Evolutionary conservation across 1,140 invertebrate genomes (phyloP).

Genomic region (Aphelinus certus): DNA sequence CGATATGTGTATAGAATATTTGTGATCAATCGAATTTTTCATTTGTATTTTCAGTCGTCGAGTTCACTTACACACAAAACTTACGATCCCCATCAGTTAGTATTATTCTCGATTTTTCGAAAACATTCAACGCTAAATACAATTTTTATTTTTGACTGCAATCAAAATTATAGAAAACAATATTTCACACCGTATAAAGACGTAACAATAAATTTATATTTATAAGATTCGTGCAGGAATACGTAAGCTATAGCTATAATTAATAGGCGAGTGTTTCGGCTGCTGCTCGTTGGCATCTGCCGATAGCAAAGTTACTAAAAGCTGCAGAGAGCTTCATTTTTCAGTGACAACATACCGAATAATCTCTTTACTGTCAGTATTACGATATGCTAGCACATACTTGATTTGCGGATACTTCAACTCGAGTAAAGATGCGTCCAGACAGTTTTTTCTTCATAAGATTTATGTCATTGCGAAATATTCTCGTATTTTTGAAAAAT

Average conservation of each 20-base stretch:
- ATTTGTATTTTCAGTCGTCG: not conserved
- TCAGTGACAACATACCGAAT: constrained; percentile 38
- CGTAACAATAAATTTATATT: not conserved
- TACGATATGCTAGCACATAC: constrained; percentile 60
- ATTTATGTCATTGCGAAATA: too few relatives aligned
- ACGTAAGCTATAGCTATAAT: constrained; percentile 32
- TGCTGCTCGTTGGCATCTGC: constrained; percentile 13
- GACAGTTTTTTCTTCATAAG: too few relatives aligned
- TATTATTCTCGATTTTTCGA: not conserved
- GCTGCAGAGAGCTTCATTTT: constrained; percentile 47
- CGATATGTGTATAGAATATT: constrained; percentile 24
- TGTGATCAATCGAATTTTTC: constrained; percentile 9
- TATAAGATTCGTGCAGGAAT: not conserved
- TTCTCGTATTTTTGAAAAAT: too few relatives aligned
- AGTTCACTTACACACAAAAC: not conserved
- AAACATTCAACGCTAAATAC: too few relatives aligned
- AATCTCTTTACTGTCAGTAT: constrained; percentile 66
- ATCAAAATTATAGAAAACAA: not conserved
- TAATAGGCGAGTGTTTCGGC: constrained; percentile 20
- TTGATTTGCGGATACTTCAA: constrained; percentile 51
- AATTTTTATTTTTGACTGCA: not conserved
- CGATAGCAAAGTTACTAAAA: constrained; percentile 39
- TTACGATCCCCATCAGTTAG: not conserved
- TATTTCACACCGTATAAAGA: too few relatives aligned
- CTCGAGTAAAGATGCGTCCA: too few relatives aligned